Base-by-base conservation (phyloP, 2,797 vertebrate genomes). In the Chiropotes sagulatus region DNA sequence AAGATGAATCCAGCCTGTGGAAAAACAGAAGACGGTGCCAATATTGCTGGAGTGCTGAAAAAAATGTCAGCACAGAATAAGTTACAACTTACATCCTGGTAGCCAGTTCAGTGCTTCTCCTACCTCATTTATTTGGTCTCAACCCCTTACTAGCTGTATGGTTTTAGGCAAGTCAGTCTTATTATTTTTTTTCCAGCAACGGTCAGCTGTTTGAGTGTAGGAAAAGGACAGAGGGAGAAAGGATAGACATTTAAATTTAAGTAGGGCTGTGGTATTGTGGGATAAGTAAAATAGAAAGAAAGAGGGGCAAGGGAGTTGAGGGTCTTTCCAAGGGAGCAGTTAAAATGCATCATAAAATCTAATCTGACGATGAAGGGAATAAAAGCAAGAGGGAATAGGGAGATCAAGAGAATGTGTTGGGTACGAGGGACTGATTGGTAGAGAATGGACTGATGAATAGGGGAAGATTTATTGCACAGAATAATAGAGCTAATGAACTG, bases 281-380 rank as follows among this genome's bases (percentile, higher is more conserved):
- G 48, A 54, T 75, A 80, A 80, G 15, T 76, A 75, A 89, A 82
- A 58, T 76, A 33, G 64, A 90, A 93, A 89, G 48, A 79, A 95
- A 86, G 13, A n/a, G 15, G 46, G n/a, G 6, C 26, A 76, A 85
- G n/a, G 36, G 15, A 36, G 36, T 64, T 83, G 36, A 92, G 39
- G 57, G 2, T 75, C 7, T 58, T 94, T 95, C 83, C 10, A 26
- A 73, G 72, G 20, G 22, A 80, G 19, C 50, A 17, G 26, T 54
- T 58, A 17, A 54, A 61, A 52, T 70, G 85, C 20, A 54, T 7
- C 14, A 0, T 39, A 26, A 85, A 73, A 64, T 88, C 57, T 64
- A 72, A 64, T 24, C 28, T 90, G 54, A 39, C 11, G 15, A 19
- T 58, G 26, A 79, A 70, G 12, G 19, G 36, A 67, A 5, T 30